Percentiles rank a stretch among this genome's conserved stretches.
phyloP scores from a whole-genome alignment of 2,888 invertebrate species.

The Hipparchia sbordonii region DNA sequence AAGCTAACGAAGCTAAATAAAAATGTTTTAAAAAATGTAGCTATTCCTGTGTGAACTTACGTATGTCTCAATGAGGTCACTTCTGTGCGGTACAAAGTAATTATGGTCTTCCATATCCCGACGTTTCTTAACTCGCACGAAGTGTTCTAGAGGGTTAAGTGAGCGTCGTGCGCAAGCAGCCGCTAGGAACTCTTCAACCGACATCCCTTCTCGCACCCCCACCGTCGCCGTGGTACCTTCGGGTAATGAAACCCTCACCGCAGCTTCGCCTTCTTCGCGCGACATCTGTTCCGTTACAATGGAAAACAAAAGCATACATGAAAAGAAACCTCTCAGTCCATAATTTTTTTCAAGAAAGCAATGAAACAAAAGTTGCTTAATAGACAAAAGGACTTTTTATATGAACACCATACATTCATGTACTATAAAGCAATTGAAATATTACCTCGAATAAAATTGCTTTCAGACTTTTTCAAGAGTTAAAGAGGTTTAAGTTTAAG shows the following conservation, averaged over 20 bases:
- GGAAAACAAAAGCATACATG: slow-evolving; percentile 31
- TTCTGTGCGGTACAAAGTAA: slow-evolving; percentile 97
- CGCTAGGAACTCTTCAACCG: slow-evolving; percentile 97
- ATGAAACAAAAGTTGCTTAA: slow-evolving; percentile 28
- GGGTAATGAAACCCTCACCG: slow-evolving; percentile 94
- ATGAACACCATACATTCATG: slow-evolving; percentile 18
- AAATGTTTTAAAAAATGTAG: not conserved
- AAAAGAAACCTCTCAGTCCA: slow-evolving; percentile 24
- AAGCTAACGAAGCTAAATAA: not conserved
- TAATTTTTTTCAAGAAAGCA: slow-evolving; percentile 28
- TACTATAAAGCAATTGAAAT: slow-evolving; percentile 14
- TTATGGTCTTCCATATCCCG: slow-evolving; percentile 97
- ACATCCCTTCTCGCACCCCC: slow-evolving; percentile 94
- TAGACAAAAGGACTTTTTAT: slow-evolving; percentile 35
- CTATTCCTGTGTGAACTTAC: slow-evolving; percentile 83
- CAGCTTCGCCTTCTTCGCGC: slow-evolving; percentile 93
- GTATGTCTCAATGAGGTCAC: slow-evolving; percentile 97
- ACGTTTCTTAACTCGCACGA: slow-evolving; percentile 96
- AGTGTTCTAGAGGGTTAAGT: slow-evolving; percentile 97
- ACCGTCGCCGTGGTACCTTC: slow-evolving; percentile 92
- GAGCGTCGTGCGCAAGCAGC: slow-evolving; percentile 96
- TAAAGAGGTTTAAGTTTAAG: not conserved
- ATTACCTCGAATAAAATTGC: slow-evolving; percentile 12
- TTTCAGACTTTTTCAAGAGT: slow-evolving; percentile 11
- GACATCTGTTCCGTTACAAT: slow-evolving; percentile 85